Evolutionary conservation across 2,888 invertebrate species (phyloP), one percentile per base, ranked within the genome.

Genomic region (Pachydiplax longipennis): DNA sequence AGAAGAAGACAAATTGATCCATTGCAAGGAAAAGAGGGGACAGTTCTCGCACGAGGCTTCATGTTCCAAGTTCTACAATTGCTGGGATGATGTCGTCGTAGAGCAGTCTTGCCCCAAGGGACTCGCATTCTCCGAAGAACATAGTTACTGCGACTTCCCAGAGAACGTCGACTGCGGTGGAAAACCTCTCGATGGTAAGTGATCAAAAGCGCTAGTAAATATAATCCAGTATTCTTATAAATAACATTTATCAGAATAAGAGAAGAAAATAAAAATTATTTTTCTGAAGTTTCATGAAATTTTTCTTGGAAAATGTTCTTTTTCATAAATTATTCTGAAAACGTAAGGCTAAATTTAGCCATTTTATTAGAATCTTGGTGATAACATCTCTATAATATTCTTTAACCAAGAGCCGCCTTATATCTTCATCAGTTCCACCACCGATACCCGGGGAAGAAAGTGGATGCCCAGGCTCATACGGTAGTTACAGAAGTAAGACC

Each of bases 1-100:
- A 31, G 81, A 91, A 31, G 61, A 81, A n/a, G 65, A 91, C 25
- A 91, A 83, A 44, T 80, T 91, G 73, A 82, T 91, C 58, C 90
- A 90, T 73, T 92, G 92, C 90, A 90, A 53, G 65, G 93, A 92
- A 18, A 94, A 94, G 53, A 94, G 96, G 83, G 95, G 96, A 3
- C 96, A 96, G 93, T 96, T 96, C 92, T 95, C 96, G 0, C 95
- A 96, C 15, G 94, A 95, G 0, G 94, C 93, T 48, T 93, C 94
- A 8, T 97, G 97, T 92, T 95, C 95, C 80, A 95, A 95, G 92
- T 97, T 96, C 93, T 92, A 96, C 22, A 96, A 96, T 93, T 97
- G 97, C 93, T 97, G 97, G 97, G 96, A 96, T 92, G 96, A 96
- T 0, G 95, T 95, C 92, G 96, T 95, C 0, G 94, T 95, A 40